Percentiles rank a stretch among this genome's conserved stretches.
phyloP scores from a whole-genome alignment of 1,140 invertebrate species.

The Meloidogyne hapla region DNA sequence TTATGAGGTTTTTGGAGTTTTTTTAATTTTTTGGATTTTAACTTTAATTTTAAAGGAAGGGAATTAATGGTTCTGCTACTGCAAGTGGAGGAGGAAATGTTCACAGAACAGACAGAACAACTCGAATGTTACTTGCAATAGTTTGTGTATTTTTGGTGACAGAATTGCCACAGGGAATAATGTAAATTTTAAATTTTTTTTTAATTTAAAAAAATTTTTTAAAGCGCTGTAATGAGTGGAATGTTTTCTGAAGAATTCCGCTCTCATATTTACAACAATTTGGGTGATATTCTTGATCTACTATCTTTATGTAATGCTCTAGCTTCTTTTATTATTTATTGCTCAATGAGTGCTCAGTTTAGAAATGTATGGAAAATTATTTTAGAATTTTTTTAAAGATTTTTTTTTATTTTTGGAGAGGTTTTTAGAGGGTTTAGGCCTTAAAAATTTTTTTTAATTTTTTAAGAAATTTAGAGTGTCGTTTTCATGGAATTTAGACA shows the following conservation, averaged over 20 bases:
- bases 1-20: neutral
- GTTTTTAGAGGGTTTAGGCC: no score
- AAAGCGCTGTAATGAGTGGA: conserved; percentile 54
- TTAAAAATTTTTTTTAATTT: neutral
- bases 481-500: no score
- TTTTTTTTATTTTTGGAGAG: neutral
- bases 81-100: no score
- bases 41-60: neutral
- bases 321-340: conserved; percentile 62
- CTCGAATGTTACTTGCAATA: conserved; percentile 58
- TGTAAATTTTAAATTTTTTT: neutral
- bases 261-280: conserved; percentile 48
- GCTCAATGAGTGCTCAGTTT: conserved; percentile 62
- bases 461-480: no score
- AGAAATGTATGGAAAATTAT: conserved; percentile 49
- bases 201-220: no score
- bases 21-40: neutral
- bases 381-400: conserved; percentile 1
- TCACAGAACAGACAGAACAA: conserved; percentile 50
- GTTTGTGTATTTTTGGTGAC: conserved; percentile 61
- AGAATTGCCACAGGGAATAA: conserved; percentile 53
- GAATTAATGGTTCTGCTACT: neutral
- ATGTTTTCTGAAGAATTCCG: conserved; percentile 54
- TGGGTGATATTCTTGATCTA: conserved; percentile 62
- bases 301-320: conserved; percentile 58